Evolutionary conservation across 2,797 vertebrate genomes (phyloP).

Genomic region (Poecilia picta): DNA sequence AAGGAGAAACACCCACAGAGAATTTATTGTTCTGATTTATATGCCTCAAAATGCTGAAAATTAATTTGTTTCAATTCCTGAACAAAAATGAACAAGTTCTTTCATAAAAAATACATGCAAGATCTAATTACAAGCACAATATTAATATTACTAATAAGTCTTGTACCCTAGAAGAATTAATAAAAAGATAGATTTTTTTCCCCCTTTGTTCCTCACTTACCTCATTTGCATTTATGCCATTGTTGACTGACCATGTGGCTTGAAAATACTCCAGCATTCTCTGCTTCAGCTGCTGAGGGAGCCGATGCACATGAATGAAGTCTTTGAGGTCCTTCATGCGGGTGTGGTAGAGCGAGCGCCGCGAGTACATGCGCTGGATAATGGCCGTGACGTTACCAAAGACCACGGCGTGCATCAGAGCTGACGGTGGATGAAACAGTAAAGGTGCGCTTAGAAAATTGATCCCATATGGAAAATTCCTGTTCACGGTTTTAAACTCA

Average conservation of each 20-base stretch:
- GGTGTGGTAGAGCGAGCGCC: slow-evolving; percentile 94
- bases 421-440: slow-evolving; percentile 66
- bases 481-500: slow-evolving; percentile 58
- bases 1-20: slow-evolving; percentile 19
- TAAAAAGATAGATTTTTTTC: too few relatives aligned
- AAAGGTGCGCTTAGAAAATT: background rate
- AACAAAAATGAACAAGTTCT: background rate
- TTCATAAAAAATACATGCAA: background rate
- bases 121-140: background rate
- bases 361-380: slow-evolving; percentile 97
- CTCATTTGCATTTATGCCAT: slow-evolving; percentile 94
- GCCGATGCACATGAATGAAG: slow-evolving; percentile 92
- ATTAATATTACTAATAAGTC: background rate
- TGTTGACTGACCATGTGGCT: slow-evolving; percentile 97
- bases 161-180: background rate
- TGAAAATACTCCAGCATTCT: slow-evolving; percentile 97
- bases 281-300: slow-evolving; percentile 94
- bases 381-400: slow-evolving; percentile 97
- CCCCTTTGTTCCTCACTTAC: slow-evolving; percentile 66
- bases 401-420: slow-evolving; percentile 96
- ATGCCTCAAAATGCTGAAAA: slow-evolving; percentile 8
- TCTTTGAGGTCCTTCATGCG: slow-evolving; percentile 97
- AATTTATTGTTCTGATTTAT: slow-evolving; percentile 13
- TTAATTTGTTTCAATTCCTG: background rate
- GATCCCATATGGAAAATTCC: background rate